Conservation (phyloP, 2,113 vertebrate species). For the Lonchura striata region DNA sequence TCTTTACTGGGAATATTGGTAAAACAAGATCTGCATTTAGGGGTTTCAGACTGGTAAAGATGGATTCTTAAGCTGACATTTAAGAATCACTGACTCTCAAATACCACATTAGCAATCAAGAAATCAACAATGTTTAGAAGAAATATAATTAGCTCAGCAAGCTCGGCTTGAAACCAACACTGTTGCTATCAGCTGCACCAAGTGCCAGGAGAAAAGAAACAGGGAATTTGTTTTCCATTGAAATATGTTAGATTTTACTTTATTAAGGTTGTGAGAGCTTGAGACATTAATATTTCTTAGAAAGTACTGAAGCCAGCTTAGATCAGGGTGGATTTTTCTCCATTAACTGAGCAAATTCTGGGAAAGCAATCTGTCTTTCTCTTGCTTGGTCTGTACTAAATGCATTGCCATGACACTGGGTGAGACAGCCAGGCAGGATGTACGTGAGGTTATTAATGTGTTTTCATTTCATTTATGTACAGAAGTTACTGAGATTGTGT, state of each 20-base stretch:
- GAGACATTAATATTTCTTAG: slow-evolving; percentile 32
- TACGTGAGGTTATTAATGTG: background rate
- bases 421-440: background rate
- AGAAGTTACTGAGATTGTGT: background rate
- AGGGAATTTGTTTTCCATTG: background rate
- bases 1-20: slow-evolving; percentile 27
- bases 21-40: slow-evolving; percentile 37
- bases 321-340: slow-evolving; percentile 20
- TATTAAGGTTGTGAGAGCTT: background rate
- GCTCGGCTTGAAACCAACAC: slow-evolving; percentile 14
- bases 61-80: slow-evolving; percentile 60
- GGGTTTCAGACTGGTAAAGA: slow-evolving; percentile 30
- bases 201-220: background rate
- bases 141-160: slow-evolving; percentile 61
- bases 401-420: background rate
- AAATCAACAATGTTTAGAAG: slow-evolving; percentile 57
- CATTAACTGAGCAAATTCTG: background rate
- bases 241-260: slow-evolving; percentile 1
- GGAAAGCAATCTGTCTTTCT: slow-evolving; percentile 13
- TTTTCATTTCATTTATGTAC: slow-evolving; percentile 1
- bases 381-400: background rate
- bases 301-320: background rate
- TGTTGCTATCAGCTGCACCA: slow-evolving; percentile 5
- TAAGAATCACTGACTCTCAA: slow-evolving; percentile 55
- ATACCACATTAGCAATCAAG: slow-evolving; percentile 56